Conservation (phyloP, 1,140 invertebrate genomes). For the Dendrolimus kikuchii region DNA sequence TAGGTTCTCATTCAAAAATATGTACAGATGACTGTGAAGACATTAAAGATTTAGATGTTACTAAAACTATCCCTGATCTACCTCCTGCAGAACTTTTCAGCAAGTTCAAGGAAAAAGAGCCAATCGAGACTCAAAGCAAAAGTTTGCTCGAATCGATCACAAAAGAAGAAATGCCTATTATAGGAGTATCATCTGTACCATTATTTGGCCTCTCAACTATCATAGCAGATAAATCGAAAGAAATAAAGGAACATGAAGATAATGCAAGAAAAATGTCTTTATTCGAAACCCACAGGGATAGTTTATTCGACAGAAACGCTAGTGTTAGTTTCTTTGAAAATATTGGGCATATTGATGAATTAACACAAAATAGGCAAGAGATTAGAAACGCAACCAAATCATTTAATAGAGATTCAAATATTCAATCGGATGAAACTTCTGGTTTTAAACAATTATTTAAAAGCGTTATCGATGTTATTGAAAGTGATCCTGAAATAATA, state of each 20-base stretch:
- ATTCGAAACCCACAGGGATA: constrained; percentile 6
- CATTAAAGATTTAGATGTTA: too few relatives aligned
- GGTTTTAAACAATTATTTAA: not conserved
- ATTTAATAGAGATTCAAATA: too few relatives aligned
- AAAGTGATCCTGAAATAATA: constrained; percentile 34
- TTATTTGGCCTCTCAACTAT: constrained; percentile 24
- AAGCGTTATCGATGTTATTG: constrained; percentile 1
- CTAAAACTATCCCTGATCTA: too few relatives aligned
- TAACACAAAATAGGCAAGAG: too few relatives aligned
- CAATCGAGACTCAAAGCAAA: too few relatives aligned
- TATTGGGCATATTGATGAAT: not conserved
- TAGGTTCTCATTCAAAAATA: too few relatives aligned
- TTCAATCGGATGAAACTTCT: not conserved
- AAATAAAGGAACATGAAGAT: constrained; percentile 3
- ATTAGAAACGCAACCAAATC: too few relatives aligned
- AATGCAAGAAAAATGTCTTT: constrained; percentile 3
- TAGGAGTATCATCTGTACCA: constrained; percentile 18
- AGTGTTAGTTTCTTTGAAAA: constrained; percentile 20
- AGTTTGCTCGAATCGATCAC: constrained; percentile 13
- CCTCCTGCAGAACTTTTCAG: too few relatives aligned
- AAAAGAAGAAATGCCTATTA: constrained; percentile 11
- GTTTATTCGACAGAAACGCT: not conserved
- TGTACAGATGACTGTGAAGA: too few relatives aligned
- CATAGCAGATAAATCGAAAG: constrained; percentile 18
- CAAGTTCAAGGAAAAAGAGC: too few relatives aligned